Evolutionary conservation across 2,888 invertebrate genomes (phyloP).

Genomic region (Acronicta alni): DNA sequence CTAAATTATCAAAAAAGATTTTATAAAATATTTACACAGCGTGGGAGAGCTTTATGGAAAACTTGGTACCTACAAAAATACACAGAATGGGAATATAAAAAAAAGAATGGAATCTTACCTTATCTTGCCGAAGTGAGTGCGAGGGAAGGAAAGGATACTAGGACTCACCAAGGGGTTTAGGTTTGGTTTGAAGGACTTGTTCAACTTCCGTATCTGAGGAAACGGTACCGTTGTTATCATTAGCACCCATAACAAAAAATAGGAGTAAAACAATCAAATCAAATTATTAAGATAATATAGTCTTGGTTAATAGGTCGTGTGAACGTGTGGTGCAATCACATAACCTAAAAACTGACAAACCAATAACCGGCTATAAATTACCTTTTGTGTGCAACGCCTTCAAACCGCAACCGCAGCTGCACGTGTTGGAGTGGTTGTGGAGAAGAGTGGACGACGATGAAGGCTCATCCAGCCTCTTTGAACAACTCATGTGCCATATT

Average conservation of each 20-base stretch:
- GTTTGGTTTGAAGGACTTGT: slow-evolving; percentile 53
- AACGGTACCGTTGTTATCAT: slow-evolving; percentile 22
- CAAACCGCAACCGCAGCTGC: slow-evolving; percentile 92
- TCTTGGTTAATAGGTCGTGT: too few relatives aligned
- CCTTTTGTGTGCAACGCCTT: slow-evolving; percentile 92
- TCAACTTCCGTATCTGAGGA: slow-evolving; percentile 73
- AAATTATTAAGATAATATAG: too few relatives aligned
- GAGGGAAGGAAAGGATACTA: slow-evolving; percentile 49
- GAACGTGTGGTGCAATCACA: slow-evolving; percentile 77
- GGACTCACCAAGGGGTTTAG: slow-evolving; percentile 82
- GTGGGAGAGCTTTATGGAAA: too few relatives aligned
- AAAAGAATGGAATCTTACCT: slow-evolving; percentile 14
- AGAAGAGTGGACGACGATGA: slow-evolving; percentile 76
- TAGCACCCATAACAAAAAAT: background rate
- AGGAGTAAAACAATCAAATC: background rate
- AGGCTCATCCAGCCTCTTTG: slow-evolving; percentile 77
- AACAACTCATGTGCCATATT: slow-evolving; percentile 92
- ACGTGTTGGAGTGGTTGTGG: slow-evolving; percentile 90
- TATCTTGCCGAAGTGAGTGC: background rate
- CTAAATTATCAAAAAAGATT: too few relatives aligned
- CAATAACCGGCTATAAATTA: slow-evolving; percentile 65
- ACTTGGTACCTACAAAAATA: too few relatives aligned
- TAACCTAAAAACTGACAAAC: slow-evolving; percentile 75
- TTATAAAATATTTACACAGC: too few relatives aligned
- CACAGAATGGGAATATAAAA: background rate